Base-by-base conservation (phyloP, 2,888 invertebrate species). In the Agriopis leucophaearia region DNA sequence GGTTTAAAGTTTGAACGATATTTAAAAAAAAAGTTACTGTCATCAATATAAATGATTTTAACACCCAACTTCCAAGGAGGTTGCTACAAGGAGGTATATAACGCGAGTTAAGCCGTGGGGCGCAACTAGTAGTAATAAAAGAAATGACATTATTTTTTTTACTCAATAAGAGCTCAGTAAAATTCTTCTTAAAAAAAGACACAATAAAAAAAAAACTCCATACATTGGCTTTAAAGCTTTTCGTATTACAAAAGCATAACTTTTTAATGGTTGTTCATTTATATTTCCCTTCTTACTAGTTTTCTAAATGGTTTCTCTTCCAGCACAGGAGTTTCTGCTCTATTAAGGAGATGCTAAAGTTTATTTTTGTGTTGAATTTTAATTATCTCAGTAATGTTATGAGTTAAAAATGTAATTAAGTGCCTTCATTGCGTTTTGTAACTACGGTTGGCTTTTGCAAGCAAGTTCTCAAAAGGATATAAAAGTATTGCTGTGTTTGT, bases 181-280 rank as follows among this genome's bases (percentile, higher is more conserved):
- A 48, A 5, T 27, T 27, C 3, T 27, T 4, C 27, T 27, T 9
- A 48, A 48, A 27, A n/a, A 7, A 9, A n/a, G 12, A 27, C 27
- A 40, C 16, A 40, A 10, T 55, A 50, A 16, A 47, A 36, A 54
- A 8, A 66, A 16, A 54, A 54, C 12, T 12, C 1, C 2, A 13
- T 44, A 76, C 74, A 78, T 77, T 73, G 65, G 57, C 66, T 68
- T 75, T 74, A 77, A 78, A 69, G 67, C 69, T 74, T 75, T 62
- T 51, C 68, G 60, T 72, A 76, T 70, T 74, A 75, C 68, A 73
- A 67, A 69, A 73, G 68, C 71, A 72, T 69, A 79, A 77, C 77
- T 81, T 80, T 78, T 76, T 76, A 79, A 82, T 77, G 72, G 74
- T 63, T 71, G 66, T 68, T 72, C 75, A 71, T 75, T 74, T 71